Conservation (phyloP, 2,797 vertebrate genomes). For the Dendrocincla fuliginosa region DNA sequence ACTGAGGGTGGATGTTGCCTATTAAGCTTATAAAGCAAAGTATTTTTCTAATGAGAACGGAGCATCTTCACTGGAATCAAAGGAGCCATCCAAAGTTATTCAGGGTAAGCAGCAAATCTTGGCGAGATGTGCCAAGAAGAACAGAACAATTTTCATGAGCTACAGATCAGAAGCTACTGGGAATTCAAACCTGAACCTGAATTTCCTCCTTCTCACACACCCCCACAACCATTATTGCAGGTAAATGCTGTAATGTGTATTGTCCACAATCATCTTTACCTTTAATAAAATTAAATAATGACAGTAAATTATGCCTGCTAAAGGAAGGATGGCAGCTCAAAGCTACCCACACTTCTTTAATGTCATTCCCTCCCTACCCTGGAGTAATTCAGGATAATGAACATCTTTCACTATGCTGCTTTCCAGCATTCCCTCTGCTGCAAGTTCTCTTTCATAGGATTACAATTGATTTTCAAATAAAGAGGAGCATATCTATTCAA, state of each 20-base stretch:
- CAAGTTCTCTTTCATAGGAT: conserved; percentile 40
- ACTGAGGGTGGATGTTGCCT: not conserved
- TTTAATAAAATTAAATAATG: conserved; percentile 63
- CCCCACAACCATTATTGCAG: conserved; percentile 4
- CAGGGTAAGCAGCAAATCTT: not conserved
- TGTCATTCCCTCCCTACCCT: conserved; percentile 18
- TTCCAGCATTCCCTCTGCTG: conserved; percentile 27
- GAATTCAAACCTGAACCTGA: not conserved
- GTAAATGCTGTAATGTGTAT: conserved; percentile 17
- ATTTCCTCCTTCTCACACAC: conserved; percentile 4
- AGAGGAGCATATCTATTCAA: conserved; percentile 44
- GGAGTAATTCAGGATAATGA: conserved; percentile 54
- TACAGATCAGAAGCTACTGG: not conserved
- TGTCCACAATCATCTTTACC: conserved; percentile 56
- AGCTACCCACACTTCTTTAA: conserved; percentile 55
- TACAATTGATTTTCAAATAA: conserved; percentile 64
- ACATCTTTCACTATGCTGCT: conserved; percentile 39
- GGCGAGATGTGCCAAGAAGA: not conserved
- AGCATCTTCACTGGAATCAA: not conserved
- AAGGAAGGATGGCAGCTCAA: conserved; percentile 38
- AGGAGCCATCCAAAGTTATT: not conserved
- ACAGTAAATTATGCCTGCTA: conserved; percentile 39
- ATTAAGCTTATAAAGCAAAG: not conserved
- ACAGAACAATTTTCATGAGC: not conserved
- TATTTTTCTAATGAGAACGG: not conserved